phyloP scores from a whole-genome alignment of 2,797 vertebrate genomes.

The Halcyon chelicuti region DNA sequence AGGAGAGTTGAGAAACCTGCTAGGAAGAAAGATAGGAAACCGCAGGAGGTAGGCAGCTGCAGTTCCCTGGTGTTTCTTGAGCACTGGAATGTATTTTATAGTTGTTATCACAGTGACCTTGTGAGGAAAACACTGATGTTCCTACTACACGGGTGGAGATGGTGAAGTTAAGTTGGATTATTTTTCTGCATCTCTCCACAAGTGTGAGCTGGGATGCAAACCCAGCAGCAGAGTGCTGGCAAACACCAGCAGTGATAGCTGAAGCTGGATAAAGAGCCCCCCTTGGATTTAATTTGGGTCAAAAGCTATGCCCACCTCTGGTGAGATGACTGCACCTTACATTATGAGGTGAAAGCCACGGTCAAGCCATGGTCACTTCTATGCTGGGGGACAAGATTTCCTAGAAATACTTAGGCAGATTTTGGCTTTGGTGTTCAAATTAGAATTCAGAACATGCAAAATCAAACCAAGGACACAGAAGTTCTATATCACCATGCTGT shows the following conservation, averaged over 20 bases:
- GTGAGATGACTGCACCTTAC: not conserved
- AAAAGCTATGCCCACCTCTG: not conserved
- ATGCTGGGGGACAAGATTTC: accelerated
- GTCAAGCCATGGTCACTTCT: not conserved
- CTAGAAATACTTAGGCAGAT: not conserved
- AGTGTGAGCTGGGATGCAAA: not conserved
- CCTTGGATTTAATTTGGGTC: not conserved
- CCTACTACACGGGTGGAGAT: not conserved
- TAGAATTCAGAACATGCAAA: not conserved
- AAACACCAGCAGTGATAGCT: not conserved
- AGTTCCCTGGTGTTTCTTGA: not conserved
- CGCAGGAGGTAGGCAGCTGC: not conserved
- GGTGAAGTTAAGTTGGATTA: not conserved
- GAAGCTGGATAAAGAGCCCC: not conserved
- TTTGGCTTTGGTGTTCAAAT: not conserved
- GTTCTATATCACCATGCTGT: not conserved
- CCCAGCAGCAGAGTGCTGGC: not conserved
- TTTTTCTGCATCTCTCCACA: not conserved
- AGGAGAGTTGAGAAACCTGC: not conserved
- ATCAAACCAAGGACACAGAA: not conserved
- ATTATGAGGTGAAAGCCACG: not conserved
- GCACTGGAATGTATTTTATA: not conserved
- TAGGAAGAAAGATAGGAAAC: not conserved
- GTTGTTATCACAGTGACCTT: not conserved
- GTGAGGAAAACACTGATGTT: not conserved